These are phyloP conservation scores for Macroteleia sp. DNA, from an alignment of 2,888 invertebrate genomes.

Conservation along the genomic window DNA sequence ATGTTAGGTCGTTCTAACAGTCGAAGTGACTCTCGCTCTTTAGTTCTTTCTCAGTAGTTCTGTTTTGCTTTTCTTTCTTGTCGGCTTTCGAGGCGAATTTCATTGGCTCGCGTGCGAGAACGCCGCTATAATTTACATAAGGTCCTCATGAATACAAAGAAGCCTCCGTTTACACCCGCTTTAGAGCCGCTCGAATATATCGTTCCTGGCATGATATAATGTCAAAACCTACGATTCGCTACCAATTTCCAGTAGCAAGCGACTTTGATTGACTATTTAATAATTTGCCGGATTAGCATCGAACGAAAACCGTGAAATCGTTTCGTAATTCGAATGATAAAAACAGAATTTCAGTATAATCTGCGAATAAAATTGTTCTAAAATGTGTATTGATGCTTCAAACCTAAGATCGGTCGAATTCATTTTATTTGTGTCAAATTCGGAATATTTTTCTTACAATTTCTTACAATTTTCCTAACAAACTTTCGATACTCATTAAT, in stretches of 20 bases:
- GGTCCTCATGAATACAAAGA: constrained; percentile 62
- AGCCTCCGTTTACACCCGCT: constrained; percentile 38
- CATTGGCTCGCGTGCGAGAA: constrained; percentile 53
- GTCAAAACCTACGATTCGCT: constrained; percentile 3
- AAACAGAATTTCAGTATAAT: too few species aligned
- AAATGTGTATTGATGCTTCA: too few species aligned
- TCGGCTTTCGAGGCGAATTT: constrained; percentile 44
- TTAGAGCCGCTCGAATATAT: constrained; percentile 20
- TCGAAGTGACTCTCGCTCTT: neutral
- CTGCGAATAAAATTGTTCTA: too few species aligned
- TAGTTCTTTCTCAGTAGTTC: constrained; percentile 21
- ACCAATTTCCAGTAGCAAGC: constrained; percentile 33
- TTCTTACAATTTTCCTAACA: too few species aligned
- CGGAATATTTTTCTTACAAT: too few species aligned
- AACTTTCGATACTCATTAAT: too few species aligned
- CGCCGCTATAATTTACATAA: constrained; percentile 56
- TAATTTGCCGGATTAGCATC: constrained; percentile 5
- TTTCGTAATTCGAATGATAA: too few species aligned
- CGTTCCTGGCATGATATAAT: constrained; percentile 25
- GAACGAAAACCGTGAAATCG: constrained; percentile 5
- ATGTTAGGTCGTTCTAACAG: constrained; percentile 8
- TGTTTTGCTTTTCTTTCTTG: constrained; percentile 44
- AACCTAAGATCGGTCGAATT: too few species aligned
- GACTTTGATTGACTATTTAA: constrained; percentile 23
- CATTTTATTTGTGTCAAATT: too few species aligned